Evolutionary conservation across 2,797 vertebrate species (phyloP).

Genomic region (Gorsachius magnificus): DNA sequence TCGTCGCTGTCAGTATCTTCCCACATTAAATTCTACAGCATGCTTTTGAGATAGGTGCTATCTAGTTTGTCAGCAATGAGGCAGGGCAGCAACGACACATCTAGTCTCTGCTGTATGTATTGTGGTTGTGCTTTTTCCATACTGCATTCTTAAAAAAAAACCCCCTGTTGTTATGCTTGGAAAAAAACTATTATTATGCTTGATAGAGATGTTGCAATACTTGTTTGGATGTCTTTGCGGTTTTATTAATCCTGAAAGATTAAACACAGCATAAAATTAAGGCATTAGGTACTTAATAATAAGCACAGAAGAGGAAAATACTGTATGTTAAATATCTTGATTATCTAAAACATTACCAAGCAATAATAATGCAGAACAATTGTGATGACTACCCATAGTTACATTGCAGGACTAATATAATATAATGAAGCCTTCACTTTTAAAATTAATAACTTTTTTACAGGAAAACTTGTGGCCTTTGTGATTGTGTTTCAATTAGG

Average conservation of each 20-base stretch:
- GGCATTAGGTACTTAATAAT: background rate
- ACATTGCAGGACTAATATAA: background rate
- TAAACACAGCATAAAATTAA: background rate
- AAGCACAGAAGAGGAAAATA: background rate
- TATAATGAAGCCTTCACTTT: background rate
- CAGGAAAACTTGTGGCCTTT: background rate
- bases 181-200: background rate
- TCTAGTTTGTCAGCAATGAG: background rate
- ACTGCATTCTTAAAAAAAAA: background rate
- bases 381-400: background rate
- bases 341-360: background rate
- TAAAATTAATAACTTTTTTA: background rate
- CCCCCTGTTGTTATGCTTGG: background rate
- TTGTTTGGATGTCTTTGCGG: background rate
- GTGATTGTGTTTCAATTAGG: background rate
- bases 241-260: background rate
- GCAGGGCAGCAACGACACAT: background rate
- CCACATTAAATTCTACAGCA: background rate
- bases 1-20: background rate
- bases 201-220: background rate
- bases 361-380: background rate
- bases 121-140: background rate
- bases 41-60: background rate
- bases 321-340: background rate
- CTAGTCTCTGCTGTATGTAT: background rate